Evolutionary conservation across 2,888 invertebrate genomes (phyloP), one percentile per base, ranked within the genome.

Genomic region (Trichogramma dendrolimi): DNA sequence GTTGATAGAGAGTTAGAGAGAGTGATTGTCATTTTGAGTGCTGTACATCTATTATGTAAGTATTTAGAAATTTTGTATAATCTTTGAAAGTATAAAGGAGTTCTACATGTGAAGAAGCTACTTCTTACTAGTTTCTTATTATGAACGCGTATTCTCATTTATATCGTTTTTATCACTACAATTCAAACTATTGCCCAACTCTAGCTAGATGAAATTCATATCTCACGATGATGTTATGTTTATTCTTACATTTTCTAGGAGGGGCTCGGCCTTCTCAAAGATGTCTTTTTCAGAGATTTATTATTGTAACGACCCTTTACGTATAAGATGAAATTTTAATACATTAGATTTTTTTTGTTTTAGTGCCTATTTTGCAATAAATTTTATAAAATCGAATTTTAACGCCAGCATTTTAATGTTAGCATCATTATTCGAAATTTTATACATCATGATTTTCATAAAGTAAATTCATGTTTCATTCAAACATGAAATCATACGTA

Each of bases 21-120:
- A 76, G 75, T 78, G 78, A 78, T 78, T 78, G 78, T 78, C 78
- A 74, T 75, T 59, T 74, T 70, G 72, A 74, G 27, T 27, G 27
- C 72, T 75, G 73, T 75, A 74, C 72, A 73, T 70, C 69, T 72
- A 72, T 70, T 61, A 67, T 65, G 61, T 44, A 62, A 67, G 62
- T 59, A 60, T 62, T 59, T 14, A 57, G 51, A 38, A 59, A n/a
- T 55, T 41, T 57, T 69, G 63, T 64, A 64, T 68, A 48, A 43
- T 56, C 48, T 48, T 61, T 69, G 64, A 62, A 66, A 58, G 70
- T 72, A 73, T 73, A 73, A 72, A 70, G 70, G 69, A 70, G 67
- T 71, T 71, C 69, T 67, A 72, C 68, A 68, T 72, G 63, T 68
- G 67, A 72, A 70, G 40, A 70, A 72, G 66, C 70, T 65, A 65